Evolutionary conservation across 1,140 invertebrate genomes (phyloP).

Genomic region (Meloidogyne floridensis): DNA sequence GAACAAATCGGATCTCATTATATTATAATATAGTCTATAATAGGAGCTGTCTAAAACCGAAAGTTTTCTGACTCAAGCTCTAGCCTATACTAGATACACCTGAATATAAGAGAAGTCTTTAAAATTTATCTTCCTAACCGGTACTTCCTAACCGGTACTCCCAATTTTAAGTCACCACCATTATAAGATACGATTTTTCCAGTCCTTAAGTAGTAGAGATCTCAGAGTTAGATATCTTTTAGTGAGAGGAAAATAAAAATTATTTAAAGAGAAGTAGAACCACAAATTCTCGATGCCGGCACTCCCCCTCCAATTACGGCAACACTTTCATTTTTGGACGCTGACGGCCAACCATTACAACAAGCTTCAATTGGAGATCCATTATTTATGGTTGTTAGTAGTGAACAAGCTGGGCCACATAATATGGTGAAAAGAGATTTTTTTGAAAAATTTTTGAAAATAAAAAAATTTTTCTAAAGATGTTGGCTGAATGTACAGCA

Average conservation of each 20-base stretch:
- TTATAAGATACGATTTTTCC: too few relatives aligned
- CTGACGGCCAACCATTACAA: conserved; percentile 58
- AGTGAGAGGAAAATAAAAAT: not conserved
- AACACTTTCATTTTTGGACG: conserved; percentile 55
- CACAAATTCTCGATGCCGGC: conserved; percentile 60
- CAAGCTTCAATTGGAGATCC: conserved; percentile 64
- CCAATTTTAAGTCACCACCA: too few relatives aligned
- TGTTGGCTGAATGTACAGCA: conserved; percentile 62
- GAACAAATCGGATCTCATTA: too few relatives aligned
- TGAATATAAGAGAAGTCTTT: too few relatives aligned
- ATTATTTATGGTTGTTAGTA: conserved; percentile 56
- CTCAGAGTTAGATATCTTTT: too few relatives aligned
- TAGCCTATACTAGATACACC: too few relatives aligned
- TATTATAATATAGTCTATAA: too few relatives aligned
- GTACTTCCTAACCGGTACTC: too few relatives aligned
- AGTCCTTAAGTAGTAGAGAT: not conserved
- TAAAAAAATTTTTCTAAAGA: conserved; percentile 42
- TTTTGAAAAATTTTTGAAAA: conserved; percentile 15
- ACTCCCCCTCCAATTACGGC: conserved; percentile 65
- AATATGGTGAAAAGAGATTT: conserved; percentile 54
- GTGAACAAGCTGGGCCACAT: conserved; percentile 63
- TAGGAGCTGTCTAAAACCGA: too few relatives aligned
- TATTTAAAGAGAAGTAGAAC: conserved; percentile 55
- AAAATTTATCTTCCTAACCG: not conserved
- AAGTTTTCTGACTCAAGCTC: too few relatives aligned